Percentiles rank a stretch among this genome's conserved stretches.
Evolutionary conservation across 2,888 invertebrate genomes (phyloP).

Genomic region (Uloborus plumipes): DNA sequence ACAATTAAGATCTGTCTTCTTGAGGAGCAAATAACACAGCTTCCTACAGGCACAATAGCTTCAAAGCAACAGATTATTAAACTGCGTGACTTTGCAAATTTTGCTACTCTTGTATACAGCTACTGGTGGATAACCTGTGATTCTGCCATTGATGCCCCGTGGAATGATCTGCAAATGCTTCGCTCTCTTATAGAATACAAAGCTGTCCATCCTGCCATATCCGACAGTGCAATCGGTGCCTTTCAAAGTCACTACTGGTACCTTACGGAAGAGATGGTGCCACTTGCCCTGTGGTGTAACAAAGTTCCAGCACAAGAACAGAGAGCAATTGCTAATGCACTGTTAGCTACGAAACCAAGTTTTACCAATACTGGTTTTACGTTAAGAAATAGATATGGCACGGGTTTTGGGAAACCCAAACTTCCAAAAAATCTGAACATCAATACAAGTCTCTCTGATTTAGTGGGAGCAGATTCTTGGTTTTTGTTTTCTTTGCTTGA

Average conservation of each 20-base stretch:
- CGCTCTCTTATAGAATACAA: conserved; percentile 1
- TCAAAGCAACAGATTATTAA: conserved; percentile 10
- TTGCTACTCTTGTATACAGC: conserved; percentile 6
- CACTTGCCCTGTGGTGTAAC: conserved; percentile 15
- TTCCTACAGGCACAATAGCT: conserved; percentile 2
- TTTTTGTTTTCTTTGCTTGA: background rate
- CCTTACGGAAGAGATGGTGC: conserved; percentile 13
- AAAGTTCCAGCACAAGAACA: conserved; percentile 9
- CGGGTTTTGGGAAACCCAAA: conserved; percentile 16
- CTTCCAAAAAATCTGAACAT: conserved; percentile 3
- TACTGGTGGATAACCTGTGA: conserved; percentile 6
- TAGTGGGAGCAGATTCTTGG: conserved; percentile 7
- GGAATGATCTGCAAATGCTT: conserved; percentile 6
- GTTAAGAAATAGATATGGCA: conserved; percentile 2
- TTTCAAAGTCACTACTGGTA: conserved; percentile 14
- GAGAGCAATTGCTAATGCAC: conserved; percentile 4
- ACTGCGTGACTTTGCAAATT: background rate
- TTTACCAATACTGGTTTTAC: conserved; percentile 1
- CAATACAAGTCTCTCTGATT: conserved; percentile 1
- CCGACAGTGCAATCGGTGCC: background rate
- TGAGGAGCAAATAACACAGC: background rate
- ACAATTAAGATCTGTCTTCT: background rate
- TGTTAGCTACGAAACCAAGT: conserved; percentile 2
- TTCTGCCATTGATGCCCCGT: background rate
- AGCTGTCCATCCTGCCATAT: conserved; percentile 4